Conservation (phyloP, 2,797 vertebrate genomes). For the Sardinella longiceps region DNA sequence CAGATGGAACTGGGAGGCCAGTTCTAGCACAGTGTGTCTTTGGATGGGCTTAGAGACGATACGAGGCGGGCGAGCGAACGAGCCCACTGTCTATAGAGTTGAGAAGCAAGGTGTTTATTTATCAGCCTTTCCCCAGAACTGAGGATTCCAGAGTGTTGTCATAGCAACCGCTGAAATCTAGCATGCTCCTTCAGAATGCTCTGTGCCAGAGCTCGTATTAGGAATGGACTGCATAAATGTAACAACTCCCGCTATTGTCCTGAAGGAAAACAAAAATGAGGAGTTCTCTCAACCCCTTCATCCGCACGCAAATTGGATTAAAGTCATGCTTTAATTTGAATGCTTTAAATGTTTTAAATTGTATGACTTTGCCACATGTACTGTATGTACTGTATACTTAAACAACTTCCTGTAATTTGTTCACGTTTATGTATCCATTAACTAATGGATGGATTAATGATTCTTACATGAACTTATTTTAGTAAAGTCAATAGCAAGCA, state of each 20-base stretch:
- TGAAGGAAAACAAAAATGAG: neutral
- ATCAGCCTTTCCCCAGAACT: conserved; percentile 36
- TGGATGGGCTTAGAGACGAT: conserved; percentile 16
- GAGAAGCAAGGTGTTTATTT: conserved; percentile 44
- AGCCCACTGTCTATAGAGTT: conserved; percentile 46
- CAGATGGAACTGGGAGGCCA: conserved; percentile 57
- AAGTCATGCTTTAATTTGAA: neutral
- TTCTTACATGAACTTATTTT: no score
- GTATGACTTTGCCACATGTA: neutral
- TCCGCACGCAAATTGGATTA: neutral
- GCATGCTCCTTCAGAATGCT: conserved; percentile 57
- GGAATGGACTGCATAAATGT: neutral
- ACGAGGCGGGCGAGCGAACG: no score
- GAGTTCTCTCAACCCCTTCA: neutral
- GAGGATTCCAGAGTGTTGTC: conserved; percentile 63
- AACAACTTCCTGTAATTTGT: neutral
- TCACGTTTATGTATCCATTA: no score
- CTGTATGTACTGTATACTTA: no score
- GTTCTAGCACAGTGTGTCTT: neutral
- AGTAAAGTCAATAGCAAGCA: no score
- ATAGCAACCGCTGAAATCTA: conserved; percentile 68
- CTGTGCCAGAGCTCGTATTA: conserved; percentile 29
- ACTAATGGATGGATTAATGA: no score
- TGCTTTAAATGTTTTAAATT: no score
- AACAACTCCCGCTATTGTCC: neutral